Base-by-base conservation (phyloP, 2,888 invertebrate genomes). In the Sinohyriopsis cumingii region DNA sequence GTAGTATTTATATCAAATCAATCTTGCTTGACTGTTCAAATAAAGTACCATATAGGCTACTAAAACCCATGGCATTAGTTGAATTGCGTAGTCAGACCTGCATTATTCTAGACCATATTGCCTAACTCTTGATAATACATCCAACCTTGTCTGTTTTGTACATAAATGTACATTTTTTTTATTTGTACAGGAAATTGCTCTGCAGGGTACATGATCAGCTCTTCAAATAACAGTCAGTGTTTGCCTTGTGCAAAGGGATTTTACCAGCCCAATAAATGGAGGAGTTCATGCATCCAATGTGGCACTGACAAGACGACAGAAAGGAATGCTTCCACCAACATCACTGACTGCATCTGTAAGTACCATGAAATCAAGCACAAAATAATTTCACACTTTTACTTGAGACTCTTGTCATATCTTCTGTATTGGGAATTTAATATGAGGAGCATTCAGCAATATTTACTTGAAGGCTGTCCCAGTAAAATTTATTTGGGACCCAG, bases 111-210 rank as follows among this genome's bases (percentile, higher is more conserved):
- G 45, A 15, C 45, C 12, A 45, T 45, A 45, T 45, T 45, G 12
- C 12, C 12, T 12, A 45, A 2, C 12, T 12, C 45, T 45, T 45
- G 45, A 45, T 45, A 45, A 45, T 45, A 12, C 3, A 45, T 45
- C 12, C 45, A 45, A 45, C 45, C 12, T 45, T 2, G 12, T 45
- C 45, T 45, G 0, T 45, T 1, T 45, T 9, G 45, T 15, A 45
- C 12, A 45, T 45, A 2, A 15, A 45, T 45, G 45, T 45, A 45
- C 45, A 45, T 45, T 9, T 45, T 45, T 12, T 45, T 45, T 45
- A 45, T 19, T 54, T 20, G 64, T 61, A 25, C 68, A 72, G 72
- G 63, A 15, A 72, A 72, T 28, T 72, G 72, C 60, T 57, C 64
- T 22, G 69, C 72, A n/a, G 72, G 72, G 22, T 3, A 63, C 28